Percentiles rank a stretch among this genome's conserved stretches.
Evolutionary conservation across 2,888 invertebrate genomes (phyloP).

Genomic region (Lepeophtheirus nordmannii): DNA sequence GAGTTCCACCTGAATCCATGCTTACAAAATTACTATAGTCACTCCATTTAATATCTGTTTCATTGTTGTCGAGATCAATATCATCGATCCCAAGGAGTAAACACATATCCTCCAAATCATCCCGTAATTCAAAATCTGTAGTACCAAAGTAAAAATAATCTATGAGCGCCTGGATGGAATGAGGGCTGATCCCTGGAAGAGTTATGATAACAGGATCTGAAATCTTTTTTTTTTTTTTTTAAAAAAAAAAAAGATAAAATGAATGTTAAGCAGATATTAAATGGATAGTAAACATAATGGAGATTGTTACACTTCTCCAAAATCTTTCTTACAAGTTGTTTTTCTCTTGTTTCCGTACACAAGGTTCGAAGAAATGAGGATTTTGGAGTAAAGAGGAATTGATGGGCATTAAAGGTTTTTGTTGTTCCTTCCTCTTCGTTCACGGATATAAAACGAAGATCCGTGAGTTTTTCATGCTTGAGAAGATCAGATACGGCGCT

Average conservation of each 20-base stretch:
- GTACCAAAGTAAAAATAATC: background rate
- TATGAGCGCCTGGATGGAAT: background rate
- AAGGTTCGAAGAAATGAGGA: background rate
- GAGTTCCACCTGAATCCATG: no score
- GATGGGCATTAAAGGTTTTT: background rate
- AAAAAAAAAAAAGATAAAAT: no score
- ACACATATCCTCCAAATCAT: background rate
- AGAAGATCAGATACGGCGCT: background rate
- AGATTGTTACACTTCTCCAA: no score
- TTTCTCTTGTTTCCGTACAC: background rate
- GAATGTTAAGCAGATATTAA: no score
- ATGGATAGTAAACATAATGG: no score
- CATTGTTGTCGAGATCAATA: background rate
- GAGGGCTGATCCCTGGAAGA: background rate
- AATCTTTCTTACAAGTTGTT: background rate
- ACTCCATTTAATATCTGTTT: background rate
- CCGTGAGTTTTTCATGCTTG: background rate
- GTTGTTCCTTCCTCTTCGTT: background rate
- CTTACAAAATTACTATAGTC: no score
- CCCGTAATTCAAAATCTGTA: background rate
- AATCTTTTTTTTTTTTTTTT: no score
- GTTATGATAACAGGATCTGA: background rate
- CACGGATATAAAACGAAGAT: background rate
- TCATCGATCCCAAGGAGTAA: background rate
- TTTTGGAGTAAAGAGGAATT: background rate